Conservation (phyloP, 2,113 vertebrate species). For the Amazona guildingii region DNA sequence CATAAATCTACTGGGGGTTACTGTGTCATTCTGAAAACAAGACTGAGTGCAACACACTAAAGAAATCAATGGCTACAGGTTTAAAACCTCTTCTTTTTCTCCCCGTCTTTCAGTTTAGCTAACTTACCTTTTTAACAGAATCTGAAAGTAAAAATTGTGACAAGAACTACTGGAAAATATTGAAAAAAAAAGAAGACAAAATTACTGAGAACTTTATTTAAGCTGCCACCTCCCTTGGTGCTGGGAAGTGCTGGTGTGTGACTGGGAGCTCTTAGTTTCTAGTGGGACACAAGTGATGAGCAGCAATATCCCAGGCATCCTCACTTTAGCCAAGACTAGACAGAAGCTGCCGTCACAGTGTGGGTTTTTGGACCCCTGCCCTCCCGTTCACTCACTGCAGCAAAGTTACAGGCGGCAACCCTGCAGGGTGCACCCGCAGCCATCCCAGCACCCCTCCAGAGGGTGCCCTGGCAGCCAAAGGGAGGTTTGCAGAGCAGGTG, state of each 20-base stretch:
- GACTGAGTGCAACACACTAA: neutral
- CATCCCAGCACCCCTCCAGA: neutral
- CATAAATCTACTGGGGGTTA: constrained; percentile 40
- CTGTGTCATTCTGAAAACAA: constrained; percentile 45
- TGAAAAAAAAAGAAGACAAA: neutral
- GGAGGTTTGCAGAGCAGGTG: neutral
- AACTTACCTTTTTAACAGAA: neutral
- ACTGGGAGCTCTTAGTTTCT: neutral
- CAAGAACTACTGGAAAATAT: neutral
- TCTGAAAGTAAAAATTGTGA: neutral
- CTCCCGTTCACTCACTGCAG: fast-evolving
- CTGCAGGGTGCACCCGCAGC: neutral
- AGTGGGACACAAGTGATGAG: neutral
- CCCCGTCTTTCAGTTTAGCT: neutral
- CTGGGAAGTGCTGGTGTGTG: neutral
- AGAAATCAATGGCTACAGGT: neutral
- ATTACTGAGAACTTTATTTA: neutral
- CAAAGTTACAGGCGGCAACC: neutral
- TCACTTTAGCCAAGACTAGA: neutral
- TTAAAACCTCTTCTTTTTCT: neutral
- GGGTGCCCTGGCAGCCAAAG: fast-evolving
- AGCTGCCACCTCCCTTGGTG: neutral
- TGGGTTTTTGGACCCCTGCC: neutral
- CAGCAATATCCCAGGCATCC: neutral
- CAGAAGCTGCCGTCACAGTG: neutral